These are phyloP conservation scores for Astur gentilis DNA, from an alignment of 2,113 vertebrate species.

Conservation along the genomic window DNA sequence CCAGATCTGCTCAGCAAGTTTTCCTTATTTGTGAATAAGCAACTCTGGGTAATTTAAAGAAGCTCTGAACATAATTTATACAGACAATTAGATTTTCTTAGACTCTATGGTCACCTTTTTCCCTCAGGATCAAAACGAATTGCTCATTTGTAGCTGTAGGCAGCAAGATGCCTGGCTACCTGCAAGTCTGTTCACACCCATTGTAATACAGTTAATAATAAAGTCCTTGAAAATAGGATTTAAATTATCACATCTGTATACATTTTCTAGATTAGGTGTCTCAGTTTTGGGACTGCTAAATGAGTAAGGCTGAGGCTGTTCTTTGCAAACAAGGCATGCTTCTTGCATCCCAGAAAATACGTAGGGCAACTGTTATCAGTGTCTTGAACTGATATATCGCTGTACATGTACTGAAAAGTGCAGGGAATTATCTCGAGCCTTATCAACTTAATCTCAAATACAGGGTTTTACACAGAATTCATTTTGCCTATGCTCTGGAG, in stretches of 20 bases:
- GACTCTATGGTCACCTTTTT: not conserved
- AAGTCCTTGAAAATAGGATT: not conserved
- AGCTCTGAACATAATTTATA: not conserved
- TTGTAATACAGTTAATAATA: not conserved
- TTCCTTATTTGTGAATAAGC: not conserved
- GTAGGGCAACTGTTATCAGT: not conserved
- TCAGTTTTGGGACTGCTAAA: not conserved
- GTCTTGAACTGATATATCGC: not conserved
- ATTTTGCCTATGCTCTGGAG: not conserved
- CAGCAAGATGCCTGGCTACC: not conserved
- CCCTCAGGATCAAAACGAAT: not conserved
- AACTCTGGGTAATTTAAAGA: not conserved
- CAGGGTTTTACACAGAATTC: not conserved
- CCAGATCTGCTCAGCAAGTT: not conserved
- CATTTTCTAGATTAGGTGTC: not conserved
- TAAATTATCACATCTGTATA: not conserved
- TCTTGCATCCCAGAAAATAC: not conserved
- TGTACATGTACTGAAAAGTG: not conserved
- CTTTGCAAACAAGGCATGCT: not conserved
- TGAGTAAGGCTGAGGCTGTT: not conserved
- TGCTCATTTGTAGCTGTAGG: not conserved
- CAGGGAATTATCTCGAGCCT: not conserved
- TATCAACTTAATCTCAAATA: not conserved
- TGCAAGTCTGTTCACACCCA: not conserved
- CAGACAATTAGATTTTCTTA: not conserved